Evolutionary conservation across 2,797 vertebrate species (phyloP).

Genomic region (Octomys mimax): DNA sequence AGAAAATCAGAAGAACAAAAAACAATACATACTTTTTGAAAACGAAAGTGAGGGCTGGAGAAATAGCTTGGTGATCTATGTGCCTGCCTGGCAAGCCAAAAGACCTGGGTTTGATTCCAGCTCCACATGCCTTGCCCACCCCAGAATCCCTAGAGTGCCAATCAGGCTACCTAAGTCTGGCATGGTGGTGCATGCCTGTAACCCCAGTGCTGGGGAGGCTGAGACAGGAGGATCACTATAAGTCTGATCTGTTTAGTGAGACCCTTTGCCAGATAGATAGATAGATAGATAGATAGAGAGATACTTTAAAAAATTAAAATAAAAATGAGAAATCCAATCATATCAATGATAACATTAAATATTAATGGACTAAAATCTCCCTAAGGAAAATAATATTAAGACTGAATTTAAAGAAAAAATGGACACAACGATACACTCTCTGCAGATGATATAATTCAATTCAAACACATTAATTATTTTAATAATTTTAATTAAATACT

Average conservation of each 20-base stretch:
- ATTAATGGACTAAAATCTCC: neutral
- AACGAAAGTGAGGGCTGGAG: neutral
- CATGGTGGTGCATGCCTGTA: too few species aligned
- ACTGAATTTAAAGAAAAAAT: neutral
- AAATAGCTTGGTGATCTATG: too few species aligned
- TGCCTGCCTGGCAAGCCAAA: too few species aligned
- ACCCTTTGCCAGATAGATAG: too few species aligned
- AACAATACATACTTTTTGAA: neutral
- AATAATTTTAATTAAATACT: neutral
- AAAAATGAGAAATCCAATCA: neutral
- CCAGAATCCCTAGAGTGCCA: too few species aligned
- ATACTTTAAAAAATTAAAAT: neutral
- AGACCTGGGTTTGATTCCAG: too few species aligned
- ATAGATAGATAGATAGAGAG: too few species aligned
- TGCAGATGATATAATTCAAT: neutral
- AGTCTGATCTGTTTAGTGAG: too few species aligned
- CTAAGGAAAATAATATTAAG: conserved; percentile 13
- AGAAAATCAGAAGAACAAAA: neutral
- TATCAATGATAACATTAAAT: neutral
- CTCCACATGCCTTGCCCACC: too few species aligned
- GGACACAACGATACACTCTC: neutral
- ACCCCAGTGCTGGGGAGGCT: too few species aligned
- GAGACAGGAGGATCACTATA: too few species aligned
- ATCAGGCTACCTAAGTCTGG: too few species aligned
- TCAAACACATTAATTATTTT: conserved; percentile 12